Evolutionary conservation across 2,888 invertebrate species (phyloP), one percentile per base, ranked within the genome.

Genomic region (Cenopis cana): DNA sequence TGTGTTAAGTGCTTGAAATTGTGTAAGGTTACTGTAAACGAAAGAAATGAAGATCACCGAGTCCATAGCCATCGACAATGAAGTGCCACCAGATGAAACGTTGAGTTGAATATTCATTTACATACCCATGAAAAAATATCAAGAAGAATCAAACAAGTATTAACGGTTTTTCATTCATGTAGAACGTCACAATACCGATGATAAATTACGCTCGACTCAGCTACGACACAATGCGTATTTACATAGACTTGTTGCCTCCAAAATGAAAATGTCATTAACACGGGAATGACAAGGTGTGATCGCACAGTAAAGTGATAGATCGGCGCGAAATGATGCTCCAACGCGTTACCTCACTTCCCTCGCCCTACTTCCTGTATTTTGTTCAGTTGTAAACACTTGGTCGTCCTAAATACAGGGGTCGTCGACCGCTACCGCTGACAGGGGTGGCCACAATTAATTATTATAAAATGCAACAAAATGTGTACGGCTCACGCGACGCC

Each of bases 381-480:
- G 82, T 85, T 87, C 81, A 81, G 80, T 84, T 86, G 84, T 88
- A 88, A 88, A 88, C 86, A 87, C 81, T 80, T 84, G 83, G 76
- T 81, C 85, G 89, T 86, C 87, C 91, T 86, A 90, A 90, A 93
- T 90, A 81, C 78, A 82, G 87, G 82, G 92, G 87, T 91, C 90
- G 77, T 76, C 79, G 91, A 89, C 90, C 92, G 82, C 78, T 80
- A 81, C 80, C 81, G 84, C 77, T 88, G 89, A 90, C 89, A 90
- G 86, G 91, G 92, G 91, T 87, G 86, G 86, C 79, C 77, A 75
- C 85, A 84, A 89, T 91, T 91, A 88, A 90, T 89, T 91, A 89
- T 88, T 90, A 89, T 88, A 87, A 91, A 91, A 89, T 86, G 86
- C 84, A 85, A 82, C 82, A 85, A 82, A 87, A 89, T 88, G 89